Evolutionary conservation across 2,797 vertebrate genomes (phyloP).

Genomic region (Cynopterus sphinx): DNA sequence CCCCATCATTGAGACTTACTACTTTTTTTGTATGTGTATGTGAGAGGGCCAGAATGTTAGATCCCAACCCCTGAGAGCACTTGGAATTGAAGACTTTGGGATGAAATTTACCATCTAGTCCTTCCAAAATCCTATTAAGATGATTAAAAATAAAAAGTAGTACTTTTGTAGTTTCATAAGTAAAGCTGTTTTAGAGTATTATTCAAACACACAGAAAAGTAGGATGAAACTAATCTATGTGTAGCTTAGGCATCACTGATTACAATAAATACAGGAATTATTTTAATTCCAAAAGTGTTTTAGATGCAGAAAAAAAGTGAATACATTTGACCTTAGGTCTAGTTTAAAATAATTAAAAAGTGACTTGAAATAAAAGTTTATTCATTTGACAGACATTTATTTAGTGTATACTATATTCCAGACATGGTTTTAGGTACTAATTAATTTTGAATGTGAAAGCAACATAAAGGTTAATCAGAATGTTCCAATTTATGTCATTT

Average conservation of each 20-base stretch:
- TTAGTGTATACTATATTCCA: not conserved
- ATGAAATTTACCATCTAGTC: not conserved
- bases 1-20: not conserved
- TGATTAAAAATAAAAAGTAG: constrained; percentile 20
- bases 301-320: constrained; percentile 3
- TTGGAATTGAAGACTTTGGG: not conserved
- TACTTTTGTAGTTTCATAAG: constrained; percentile 33
- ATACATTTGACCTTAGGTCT: constrained; percentile 1
- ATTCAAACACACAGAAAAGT: not conserved
- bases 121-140: not conserved
- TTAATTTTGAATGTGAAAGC: constrained; percentile 20
- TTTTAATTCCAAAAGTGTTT: not conserved
- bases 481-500: not conserved
- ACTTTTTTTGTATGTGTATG: not conserved
- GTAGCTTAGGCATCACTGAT: not conserved
- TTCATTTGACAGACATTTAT: constrained; percentile 1
- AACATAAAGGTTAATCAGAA: not conserved
- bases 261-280: not conserved
- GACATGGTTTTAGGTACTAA: not conserved
- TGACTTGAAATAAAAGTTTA: constrained; percentile 17
- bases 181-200: not conserved
- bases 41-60: not conserved
- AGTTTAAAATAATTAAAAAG: not conserved
- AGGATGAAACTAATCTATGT: not conserved
- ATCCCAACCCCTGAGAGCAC: not conserved